A percentile compares a stretch with the other conserved stretches of the same genome.
These are phyloP conservation scores for Hemistola chrysoprasaria DNA, from an alignment of 2,888 invertebrate genomes.

Conservation along the genomic window DNA sequence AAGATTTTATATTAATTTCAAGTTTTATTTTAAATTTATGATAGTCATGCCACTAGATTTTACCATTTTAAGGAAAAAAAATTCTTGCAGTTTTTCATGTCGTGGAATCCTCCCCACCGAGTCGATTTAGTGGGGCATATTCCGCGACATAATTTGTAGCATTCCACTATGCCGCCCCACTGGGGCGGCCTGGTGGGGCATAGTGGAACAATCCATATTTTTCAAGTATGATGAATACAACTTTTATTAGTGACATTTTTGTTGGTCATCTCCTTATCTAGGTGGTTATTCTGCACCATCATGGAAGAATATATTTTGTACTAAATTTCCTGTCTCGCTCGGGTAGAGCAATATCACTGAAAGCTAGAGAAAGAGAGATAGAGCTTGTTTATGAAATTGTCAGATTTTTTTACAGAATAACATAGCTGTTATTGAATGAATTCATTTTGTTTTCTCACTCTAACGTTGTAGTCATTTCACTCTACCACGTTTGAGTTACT, in stretches of 20 bases:
- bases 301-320: constrained; percentile 47
- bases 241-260: neutral
- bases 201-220: no score
- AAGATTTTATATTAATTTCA: no score
- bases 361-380: constrained; percentile 46
- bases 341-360: constrained; percentile 26
- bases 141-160: no score
- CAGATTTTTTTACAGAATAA: constrained; percentile 60
- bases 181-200: no score
- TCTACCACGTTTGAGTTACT: constrained; percentile 51
- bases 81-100: no score
- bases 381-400: constrained; percentile 60
- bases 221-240: neutral
- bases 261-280: constrained; percentile 42
- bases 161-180: no score
- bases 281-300: constrained; percentile 64
- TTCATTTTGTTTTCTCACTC: constrained; percentile 71
- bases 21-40: no score
- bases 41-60: no score
- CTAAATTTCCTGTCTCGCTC: constrained; percentile 39
- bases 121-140: no score
- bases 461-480: constrained; percentile 57
- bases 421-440: constrained; percentile 72
- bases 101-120: no score
- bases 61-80: no score